These are phyloP conservation scores for Dryocosmus kuriphilus DNA, from an alignment of 2,888 invertebrate species.

Conservation along the genomic window DNA sequence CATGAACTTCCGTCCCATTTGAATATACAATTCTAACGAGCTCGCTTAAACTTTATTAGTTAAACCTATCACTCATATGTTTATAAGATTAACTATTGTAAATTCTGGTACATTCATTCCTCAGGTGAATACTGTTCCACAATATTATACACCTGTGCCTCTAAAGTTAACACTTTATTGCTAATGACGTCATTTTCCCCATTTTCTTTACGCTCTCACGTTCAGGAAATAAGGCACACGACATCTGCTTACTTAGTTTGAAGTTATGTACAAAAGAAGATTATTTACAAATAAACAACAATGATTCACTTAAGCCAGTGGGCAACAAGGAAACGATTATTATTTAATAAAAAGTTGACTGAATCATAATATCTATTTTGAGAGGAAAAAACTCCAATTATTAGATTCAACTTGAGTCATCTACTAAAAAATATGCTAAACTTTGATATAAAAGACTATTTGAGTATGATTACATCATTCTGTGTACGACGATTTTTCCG, in stretches of 20 bases:
- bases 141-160: background rate
- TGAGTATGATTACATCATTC: background rate
- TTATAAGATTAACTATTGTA: background rate
- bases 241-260: slow-evolving; percentile 2
- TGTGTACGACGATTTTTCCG: background rate
- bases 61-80: background rate
- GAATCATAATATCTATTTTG: background rate
- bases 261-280: slow-evolving; percentile 12
- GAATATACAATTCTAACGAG: background rate
- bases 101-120: background rate
- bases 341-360: background rate
- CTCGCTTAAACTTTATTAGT: slow-evolving; percentile 1
- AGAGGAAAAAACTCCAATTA: too few relatives aligned
- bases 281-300: background rate
- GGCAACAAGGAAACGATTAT: background rate
- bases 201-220: background rate
- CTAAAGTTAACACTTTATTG: background rate
- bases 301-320: background rate
- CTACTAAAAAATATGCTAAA: background rate
- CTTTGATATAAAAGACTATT: background rate
- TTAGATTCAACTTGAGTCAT: background rate
- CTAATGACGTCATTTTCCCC: background rate
- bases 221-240: background rate
- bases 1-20: background rate
- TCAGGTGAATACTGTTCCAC: background rate